These are phyloP conservation scores for Noctua janthina DNA, from an alignment of 2,888 invertebrate genomes.

Conservation along the genomic window DNA sequence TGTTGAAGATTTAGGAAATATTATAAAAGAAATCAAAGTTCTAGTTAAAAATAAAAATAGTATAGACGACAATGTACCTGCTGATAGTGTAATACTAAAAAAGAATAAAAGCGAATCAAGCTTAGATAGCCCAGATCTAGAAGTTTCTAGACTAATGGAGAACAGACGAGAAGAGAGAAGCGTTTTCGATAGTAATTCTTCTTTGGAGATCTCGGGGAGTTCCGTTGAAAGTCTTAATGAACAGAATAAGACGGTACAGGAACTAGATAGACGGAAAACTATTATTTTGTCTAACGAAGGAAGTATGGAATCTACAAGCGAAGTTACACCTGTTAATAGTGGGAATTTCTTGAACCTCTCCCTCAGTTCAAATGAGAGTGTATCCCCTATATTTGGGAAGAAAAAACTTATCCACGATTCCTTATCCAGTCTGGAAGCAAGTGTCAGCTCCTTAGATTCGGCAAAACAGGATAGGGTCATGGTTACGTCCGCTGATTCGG, in stretches of 20 bases:
- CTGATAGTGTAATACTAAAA: conserved; percentile 85
- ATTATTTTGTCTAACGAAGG: conserved; percentile 81
- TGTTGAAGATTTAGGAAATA: conserved; percentile 84
- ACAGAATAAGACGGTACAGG: conserved; percentile 76
- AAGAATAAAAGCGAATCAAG: conserved; percentile 89
- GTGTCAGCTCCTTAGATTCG: conserved; percentile 88
- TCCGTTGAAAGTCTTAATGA: conserved; percentile 88
- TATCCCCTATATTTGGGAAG: conserved; percentile 86
- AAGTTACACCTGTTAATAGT: conserved; percentile 82
- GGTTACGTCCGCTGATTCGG: conserved; percentile 88
- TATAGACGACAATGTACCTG: conserved; percentile 81
- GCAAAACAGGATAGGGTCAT: conserved; percentile 83
- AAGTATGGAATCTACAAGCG: conserved; percentile 86
- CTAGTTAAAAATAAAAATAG: conserved; percentile 76
- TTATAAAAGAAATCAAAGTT: conserved; percentile 84
- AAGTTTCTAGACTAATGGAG: conserved; percentile 88
- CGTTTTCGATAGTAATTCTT: conserved; percentile 87
- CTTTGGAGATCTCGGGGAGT: conserved; percentile 87
- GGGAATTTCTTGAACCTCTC: conserved; percentile 83
- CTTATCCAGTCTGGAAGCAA: conserved; percentile 87
- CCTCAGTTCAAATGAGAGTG: conserved; percentile 87
- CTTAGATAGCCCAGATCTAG: conserved; percentile 88
- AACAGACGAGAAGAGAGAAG: conserved; percentile 78
- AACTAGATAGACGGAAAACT: conserved; percentile 82
- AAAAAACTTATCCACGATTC: conserved; percentile 86